phyloP scores from a whole-genome alignment of 2,113 vertebrate genomes.

The Crotalus tigris region DNA sequence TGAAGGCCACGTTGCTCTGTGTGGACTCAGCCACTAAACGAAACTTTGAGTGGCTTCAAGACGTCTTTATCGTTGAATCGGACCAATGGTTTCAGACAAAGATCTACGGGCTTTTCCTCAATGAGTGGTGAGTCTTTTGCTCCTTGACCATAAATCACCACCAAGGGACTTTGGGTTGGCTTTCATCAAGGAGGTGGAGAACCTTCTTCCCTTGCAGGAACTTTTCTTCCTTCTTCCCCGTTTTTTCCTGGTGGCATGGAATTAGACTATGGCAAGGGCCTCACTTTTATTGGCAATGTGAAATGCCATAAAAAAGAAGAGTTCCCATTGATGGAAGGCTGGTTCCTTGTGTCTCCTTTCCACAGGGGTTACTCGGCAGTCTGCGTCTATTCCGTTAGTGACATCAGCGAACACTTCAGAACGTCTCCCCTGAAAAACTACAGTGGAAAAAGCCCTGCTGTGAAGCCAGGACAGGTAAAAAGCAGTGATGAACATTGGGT shows the following conservation, averaged over 20 bases:
- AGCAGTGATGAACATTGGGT: fast-evolving
- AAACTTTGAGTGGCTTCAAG: conserved; percentile 87
- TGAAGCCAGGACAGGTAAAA: conserved; percentile 84
- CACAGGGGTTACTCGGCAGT: conserved; percentile 87
- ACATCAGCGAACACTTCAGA: conserved; percentile 80
- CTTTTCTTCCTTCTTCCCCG: neutral
- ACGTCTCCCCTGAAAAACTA: conserved; percentile 82
- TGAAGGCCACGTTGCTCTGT: conserved; percentile 89
- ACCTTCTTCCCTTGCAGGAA: neutral
- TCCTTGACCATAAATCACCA: neutral
- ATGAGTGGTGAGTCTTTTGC: conserved; percentile 80
- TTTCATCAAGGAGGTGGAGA: no score
- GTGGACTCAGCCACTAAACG: conserved; percentile 77
- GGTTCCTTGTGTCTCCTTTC: fast-evolving
- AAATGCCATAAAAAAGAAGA: neutral
- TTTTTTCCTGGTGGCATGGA: neutral
- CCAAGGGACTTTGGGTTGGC: neutral
- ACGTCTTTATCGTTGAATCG: conserved; percentile 75
- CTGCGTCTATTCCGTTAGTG: conserved; percentile 81
- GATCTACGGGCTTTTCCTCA: conserved; percentile 86
- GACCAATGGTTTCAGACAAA: conserved; percentile 74
- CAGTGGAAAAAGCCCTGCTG: conserved; percentile 58
- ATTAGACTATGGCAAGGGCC: neutral
- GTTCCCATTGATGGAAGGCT: neutral
- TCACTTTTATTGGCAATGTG: neutral